Evolutionary conservation across 1,140 invertebrate genomes (phyloP).

Genomic region (Sinonovacula constricta): DNA sequence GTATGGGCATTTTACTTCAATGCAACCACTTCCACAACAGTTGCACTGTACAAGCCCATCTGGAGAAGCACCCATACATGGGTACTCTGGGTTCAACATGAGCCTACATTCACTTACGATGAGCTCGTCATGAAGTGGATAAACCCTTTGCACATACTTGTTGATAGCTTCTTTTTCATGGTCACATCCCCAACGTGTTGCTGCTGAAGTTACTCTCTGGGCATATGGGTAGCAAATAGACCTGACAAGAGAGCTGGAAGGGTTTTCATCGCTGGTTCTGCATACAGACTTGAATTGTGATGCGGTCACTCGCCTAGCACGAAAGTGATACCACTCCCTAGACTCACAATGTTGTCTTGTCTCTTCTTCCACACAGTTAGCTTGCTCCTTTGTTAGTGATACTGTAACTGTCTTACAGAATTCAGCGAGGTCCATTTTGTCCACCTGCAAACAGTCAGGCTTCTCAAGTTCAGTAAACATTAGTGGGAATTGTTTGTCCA

Average conservation of each 20-base stretch:
- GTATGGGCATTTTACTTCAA: constrained; percentile 60
- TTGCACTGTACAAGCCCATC: constrained; percentile 51
- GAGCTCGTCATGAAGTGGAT: constrained; percentile 42
- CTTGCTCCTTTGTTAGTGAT: constrained; percentile 25
- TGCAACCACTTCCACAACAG: constrained; percentile 50
- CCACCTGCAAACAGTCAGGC: not conserved
- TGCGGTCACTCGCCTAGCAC: constrained; percentile 54
- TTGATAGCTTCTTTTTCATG: constrained; percentile 47
- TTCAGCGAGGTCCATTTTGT: not conserved
- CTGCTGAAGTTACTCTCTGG: constrained; percentile 17
- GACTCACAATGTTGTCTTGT: constrained; percentile 49
- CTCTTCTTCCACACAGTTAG: constrained; percentile 33
- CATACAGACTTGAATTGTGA: constrained; percentile 52
- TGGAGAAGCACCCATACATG: constrained; percentile 54
- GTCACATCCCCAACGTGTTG: constrained; percentile 52
- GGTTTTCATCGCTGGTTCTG: constrained; percentile 6
- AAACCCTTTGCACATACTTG: not conserved
- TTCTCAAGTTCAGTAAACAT: constrained; percentile 22
- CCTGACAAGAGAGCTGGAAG: constrained; percentile 37
- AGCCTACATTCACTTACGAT: constrained; percentile 53
- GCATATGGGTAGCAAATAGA: constrained; percentile 48
- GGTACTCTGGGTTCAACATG: constrained; percentile 45
- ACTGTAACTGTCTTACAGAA: constrained; percentile 25
- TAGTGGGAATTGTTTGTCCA: constrained; percentile 11
- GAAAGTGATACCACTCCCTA: constrained; percentile 46